A percentile compares a stretch with the other conserved stretches of the same genome.
phyloP scores from a whole-genome alignment of 1,140 invertebrate species.

The Drosophila arawakana region DNA sequence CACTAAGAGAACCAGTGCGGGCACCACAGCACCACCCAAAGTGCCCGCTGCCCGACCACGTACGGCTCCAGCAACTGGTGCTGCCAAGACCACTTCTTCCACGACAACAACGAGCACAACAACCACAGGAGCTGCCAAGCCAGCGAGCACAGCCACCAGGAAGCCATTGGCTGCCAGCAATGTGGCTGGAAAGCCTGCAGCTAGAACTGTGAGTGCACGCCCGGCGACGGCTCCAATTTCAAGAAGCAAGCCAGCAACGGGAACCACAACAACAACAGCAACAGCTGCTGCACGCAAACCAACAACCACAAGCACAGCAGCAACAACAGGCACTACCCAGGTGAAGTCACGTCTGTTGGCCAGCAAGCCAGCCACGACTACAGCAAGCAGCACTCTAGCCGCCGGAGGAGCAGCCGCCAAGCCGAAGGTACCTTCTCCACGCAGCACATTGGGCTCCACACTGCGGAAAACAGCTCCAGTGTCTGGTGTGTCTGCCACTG shows the following conservation, averaged over 20 bases:
- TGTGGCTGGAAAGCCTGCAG: conserved; percentile 38
- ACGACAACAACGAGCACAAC: conserved; percentile 28
- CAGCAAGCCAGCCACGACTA: conserved; percentile 19
- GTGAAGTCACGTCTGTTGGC: conserved; percentile 17
- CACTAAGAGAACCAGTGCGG: conserved; percentile 39
- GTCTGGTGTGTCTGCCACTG: conserved; percentile 20
- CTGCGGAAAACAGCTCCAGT: conserved; percentile 55
- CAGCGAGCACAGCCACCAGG: conserved; percentile 34
- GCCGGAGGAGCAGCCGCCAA: conserved; percentile 46
- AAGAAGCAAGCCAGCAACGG: conserved; percentile 38
- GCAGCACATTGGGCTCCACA: conserved; percentile 50
- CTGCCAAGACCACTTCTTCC: conserved; percentile 33
- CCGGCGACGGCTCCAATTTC: conserved; percentile 55
- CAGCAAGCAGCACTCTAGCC: conserved; percentile 30
- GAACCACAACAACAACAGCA: conserved; percentile 19
- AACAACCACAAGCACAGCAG: background rate
- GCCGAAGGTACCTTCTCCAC: conserved; percentile 65
- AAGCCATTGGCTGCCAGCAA: conserved; percentile 59
- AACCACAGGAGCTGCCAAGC: conserved; percentile 27
- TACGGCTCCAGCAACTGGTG: conserved; percentile 60
- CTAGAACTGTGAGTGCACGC: conserved; percentile 41
- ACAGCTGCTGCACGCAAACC: conserved; percentile 19
- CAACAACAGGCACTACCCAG: conserved; percentile 24
- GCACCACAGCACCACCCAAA: conserved; percentile 34
- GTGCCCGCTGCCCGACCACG: conserved; percentile 60